Evolutionary conservation across 2,888 invertebrate species (phyloP).

Genomic region (Tanaodytes sp.): DNA sequence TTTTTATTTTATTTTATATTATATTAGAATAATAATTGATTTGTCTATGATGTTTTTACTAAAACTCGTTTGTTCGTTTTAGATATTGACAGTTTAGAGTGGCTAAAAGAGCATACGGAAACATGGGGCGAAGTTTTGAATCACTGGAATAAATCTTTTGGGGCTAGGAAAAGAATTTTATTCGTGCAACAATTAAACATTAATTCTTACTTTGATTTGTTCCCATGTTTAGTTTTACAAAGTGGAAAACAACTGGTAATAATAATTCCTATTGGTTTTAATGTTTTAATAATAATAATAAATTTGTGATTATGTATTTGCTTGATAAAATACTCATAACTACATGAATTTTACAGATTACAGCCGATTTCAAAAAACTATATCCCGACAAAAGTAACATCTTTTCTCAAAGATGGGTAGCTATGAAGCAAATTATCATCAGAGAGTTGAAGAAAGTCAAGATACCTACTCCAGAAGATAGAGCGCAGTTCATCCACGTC

Average conservation of each 20-base stretch:
- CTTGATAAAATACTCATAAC: too few species aligned
- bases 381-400: conserved; percentile 10
- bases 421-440: neutral
- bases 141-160: conserved; percentile 14
- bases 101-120: conserved; percentile 8
- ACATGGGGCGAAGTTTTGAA: conserved; percentile 4
- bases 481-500: conserved; percentile 2
- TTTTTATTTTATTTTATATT: too few species aligned
- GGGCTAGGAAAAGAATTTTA: neutral
- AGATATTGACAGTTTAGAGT: conserved; percentile 12
- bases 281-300: too few species aligned
- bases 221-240: conserved; percentile 21
- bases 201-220: neutral
- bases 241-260: conserved; percentile 21
- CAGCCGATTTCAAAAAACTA: conserved; percentile 21
- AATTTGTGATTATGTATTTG: too few species aligned
- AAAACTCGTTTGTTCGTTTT: too few species aligned
- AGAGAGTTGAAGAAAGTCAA: conserved; percentile 8
- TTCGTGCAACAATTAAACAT: conserved; percentile 4
- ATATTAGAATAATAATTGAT: too few species aligned
- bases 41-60: too few species aligned
- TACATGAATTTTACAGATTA: conserved; percentile 18
- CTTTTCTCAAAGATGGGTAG: conserved; percentile 6
- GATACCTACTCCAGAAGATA: conserved; percentile 9
- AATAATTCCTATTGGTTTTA: too few species aligned